Evolutionary conservation across 2,888 invertebrate genomes (phyloP).

Genomic region (Parnassius orleans): DNA sequence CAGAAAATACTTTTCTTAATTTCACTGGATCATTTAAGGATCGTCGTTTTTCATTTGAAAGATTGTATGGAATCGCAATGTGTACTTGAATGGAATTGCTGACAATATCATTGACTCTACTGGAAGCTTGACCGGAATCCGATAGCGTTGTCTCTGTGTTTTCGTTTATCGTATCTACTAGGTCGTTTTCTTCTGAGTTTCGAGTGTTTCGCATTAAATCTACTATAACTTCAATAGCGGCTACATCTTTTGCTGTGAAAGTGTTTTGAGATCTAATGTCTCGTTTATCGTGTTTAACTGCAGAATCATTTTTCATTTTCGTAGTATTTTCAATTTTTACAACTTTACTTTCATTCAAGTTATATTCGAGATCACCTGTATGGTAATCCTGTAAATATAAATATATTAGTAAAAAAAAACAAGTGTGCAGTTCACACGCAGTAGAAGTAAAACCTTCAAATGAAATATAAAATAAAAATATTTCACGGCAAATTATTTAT

Average conservation of each 20-base stretch:
- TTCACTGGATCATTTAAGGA: slow-evolving; percentile 40
- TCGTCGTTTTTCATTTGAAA: slow-evolving; percentile 41
- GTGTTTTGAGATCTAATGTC: slow-evolving; percentile 34
- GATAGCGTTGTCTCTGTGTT: slow-evolving; percentile 4
- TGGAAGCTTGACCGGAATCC: neutral
- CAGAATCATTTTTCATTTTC: slow-evolving; percentile 5
- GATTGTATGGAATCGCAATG: slow-evolving; percentile 51
- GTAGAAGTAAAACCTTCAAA: no score
- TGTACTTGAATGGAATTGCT: slow-evolving; percentile 61
- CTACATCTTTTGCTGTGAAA: slow-evolving; percentile 59
- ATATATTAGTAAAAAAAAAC: neutral
- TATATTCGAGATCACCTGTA: slow-evolving; percentile 10
- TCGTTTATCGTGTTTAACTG: slow-evolving; percentile 36
- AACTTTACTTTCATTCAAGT: slow-evolving; percentile 11
- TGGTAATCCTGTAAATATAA: slow-evolving; percentile 21
- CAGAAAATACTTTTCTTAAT: slow-evolving; percentile 57
- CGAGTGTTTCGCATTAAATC: slow-evolving; percentile 51
- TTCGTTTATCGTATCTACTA: slow-evolving; percentile 23
- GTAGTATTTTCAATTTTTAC: slow-evolving; percentile 14
- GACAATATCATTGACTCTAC: slow-evolving; percentile 13
- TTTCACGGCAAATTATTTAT: no score
- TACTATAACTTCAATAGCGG: slow-evolving; percentile 58
- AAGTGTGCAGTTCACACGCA: no score
- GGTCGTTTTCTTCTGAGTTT: slow-evolving; percentile 34
- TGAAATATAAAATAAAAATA: no score